Evolutionary conservation across 2,888 invertebrate species (phyloP).

Genomic region (Neoscelio sp.): DNA sequence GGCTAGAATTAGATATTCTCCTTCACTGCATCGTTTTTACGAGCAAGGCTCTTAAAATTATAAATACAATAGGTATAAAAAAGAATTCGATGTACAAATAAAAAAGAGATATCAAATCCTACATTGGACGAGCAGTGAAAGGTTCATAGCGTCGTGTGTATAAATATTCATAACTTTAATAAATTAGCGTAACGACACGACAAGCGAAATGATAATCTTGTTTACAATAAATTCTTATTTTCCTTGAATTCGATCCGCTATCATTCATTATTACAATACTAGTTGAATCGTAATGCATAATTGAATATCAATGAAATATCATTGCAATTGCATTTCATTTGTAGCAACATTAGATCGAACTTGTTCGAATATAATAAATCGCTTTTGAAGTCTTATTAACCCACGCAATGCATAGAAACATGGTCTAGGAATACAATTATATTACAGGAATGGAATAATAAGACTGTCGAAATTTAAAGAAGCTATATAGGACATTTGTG

Average conservation of each 20-base stretch:
- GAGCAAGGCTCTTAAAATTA: constrained; percentile 7
- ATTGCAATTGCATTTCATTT: constrained; percentile 40
- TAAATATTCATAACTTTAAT: constrained; percentile 61
- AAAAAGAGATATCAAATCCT: constrained; percentile 24
- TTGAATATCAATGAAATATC: constrained; percentile 45
- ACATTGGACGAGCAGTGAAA: neutral
- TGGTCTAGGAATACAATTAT: too few species aligned
- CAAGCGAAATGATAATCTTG: constrained; percentile 51
- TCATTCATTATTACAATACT: constrained; percentile 30
- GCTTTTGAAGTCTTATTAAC: neutral
- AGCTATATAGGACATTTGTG: too few species aligned
- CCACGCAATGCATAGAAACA: too few species aligned
- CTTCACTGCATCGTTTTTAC: constrained; percentile 3
- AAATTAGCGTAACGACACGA: constrained; percentile 54
- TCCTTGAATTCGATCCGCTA: constrained; percentile 13
- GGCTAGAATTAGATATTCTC: constrained; percentile 19
- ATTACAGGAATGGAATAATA: too few species aligned
- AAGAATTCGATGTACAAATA: constrained; percentile 48
- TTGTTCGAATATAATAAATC: constrained; percentile 34
- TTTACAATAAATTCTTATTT: constrained; percentile 18
- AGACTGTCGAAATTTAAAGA: too few species aligned
- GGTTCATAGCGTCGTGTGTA: constrained; percentile 41
- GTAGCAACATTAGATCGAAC: constrained; percentile 44
- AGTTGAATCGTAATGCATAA: constrained; percentile 43
- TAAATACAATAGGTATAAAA: constrained; percentile 5